phyloP scores from a whole-genome alignment of 2,888 invertebrate species.

The Dynastes grantii region DNA sequence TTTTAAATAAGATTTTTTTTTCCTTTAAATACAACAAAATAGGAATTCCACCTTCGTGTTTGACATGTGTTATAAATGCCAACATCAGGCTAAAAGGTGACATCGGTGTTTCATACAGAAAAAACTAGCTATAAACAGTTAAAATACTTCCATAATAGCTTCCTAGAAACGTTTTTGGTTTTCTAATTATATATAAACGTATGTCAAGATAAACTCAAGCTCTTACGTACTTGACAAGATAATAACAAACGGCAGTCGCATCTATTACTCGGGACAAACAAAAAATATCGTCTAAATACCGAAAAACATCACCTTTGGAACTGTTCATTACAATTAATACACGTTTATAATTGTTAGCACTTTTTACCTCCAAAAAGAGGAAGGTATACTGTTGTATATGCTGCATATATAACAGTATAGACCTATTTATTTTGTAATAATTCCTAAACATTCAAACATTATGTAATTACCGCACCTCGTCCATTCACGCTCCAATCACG shows the following conservation, averaged over 20 bases:
- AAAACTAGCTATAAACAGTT: too few relatives aligned
- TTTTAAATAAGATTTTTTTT: too few relatives aligned
- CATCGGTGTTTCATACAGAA: too few relatives aligned
- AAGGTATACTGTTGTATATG: too few relatives aligned
- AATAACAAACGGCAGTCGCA: conserved; percentile 19
- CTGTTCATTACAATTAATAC: conserved; percentile 17
- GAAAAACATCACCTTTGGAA: conserved; percentile 14
- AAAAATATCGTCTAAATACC: conserved; percentile 20
- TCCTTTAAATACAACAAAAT: too few relatives aligned
- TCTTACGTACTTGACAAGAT: conserved; percentile 20
- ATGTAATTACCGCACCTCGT: conserved; percentile 22
- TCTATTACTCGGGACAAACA: neutral
- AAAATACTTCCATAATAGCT: neutral
- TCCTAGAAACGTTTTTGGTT: neutral
- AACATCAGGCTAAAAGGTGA: too few relatives aligned
- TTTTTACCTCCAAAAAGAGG: neutral
- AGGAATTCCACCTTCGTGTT: too few relatives aligned
- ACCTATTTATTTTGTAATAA: conserved; percentile 19
- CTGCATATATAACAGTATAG: neutral
- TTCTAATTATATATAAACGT: neutral
- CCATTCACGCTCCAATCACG: conserved; percentile 34
- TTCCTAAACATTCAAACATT: conserved; percentile 23
- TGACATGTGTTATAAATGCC: too few relatives aligned
- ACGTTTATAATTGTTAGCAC: conserved; percentile 8
- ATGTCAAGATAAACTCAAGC: neutral